Conservation (phyloP, 2,888 invertebrate genomes). For the Sicus ferrugineus region DNA sequence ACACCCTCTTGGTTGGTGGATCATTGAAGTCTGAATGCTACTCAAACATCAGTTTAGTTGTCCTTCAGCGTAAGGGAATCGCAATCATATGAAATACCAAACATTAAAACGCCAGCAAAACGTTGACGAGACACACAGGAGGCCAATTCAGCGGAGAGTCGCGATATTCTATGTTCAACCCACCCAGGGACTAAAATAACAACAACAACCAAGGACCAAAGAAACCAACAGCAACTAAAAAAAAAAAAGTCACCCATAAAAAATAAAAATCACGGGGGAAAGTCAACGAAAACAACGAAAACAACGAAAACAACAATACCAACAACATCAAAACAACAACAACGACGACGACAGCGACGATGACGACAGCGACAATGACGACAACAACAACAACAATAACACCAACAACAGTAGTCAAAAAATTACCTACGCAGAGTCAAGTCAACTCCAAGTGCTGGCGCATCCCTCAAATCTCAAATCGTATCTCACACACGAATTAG, state of each 20-base stretch:
- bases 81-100: no score
- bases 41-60: no score
- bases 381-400: neutral
- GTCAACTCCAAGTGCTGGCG: neutral
- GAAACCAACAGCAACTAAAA: constrained; percentile 2
- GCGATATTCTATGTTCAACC: constrained; percentile 7
- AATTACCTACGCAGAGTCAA: constrained; percentile 29
- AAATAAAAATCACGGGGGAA: neutral
- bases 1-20: no score
- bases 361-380: neutral
- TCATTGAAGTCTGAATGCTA: no score
- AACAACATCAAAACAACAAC: neutral
- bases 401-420: neutral
- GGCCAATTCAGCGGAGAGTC: constrained; percentile 24
- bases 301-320: constrained; percentile 8
- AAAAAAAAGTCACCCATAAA: constrained; percentile 16
- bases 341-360: neutral
- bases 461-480: neutral
- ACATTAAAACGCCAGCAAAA: no score
- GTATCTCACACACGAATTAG: neutral
- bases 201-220: constrained; percentile 8
- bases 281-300: neutral
- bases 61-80: no score
- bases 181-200: constrained; percentile 8
- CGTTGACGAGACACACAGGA: constrained; percentile 17